Conservation (phyloP, 1,140 invertebrate species). For the Bombus haemorrhoidalis region DNA sequence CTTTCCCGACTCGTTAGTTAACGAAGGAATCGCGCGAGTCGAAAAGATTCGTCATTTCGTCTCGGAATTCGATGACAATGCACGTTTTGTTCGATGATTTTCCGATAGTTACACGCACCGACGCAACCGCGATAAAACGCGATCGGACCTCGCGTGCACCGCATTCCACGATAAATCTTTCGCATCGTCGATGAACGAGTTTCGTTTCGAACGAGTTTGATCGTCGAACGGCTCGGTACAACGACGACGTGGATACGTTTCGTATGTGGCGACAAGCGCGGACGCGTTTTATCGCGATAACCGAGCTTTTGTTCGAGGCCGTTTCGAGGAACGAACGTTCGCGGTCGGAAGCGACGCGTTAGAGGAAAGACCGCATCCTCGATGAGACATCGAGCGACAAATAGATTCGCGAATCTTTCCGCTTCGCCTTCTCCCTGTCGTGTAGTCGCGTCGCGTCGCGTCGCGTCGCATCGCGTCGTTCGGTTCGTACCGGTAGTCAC, state of each 20-base stretch:
- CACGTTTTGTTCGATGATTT: slow-evolving; percentile 57
- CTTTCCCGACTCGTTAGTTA: slow-evolving; percentile 64
- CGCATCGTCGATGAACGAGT: accelerated
- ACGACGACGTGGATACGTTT: too few species aligned
- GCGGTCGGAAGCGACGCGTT: slow-evolving; percentile 47
- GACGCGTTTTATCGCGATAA: slow-evolving; percentile 1
- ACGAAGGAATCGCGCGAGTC: slow-evolving; percentile 51
- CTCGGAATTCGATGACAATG: slow-evolving; percentile 49
- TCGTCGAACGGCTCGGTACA: not conserved
- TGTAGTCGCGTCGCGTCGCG: not conserved
- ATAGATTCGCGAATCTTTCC: slow-evolving; percentile 23
- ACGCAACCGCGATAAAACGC: too few species aligned
- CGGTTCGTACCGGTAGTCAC: too few species aligned
- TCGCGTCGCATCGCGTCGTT: too few species aligned
- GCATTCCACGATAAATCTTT: not conserved
- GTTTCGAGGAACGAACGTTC: slow-evolving; percentile 51
- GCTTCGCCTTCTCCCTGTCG: not conserved
- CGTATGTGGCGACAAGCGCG: too few species aligned
- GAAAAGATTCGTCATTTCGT: slow-evolving; percentile 27
- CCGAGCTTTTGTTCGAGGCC: slow-evolving; percentile 50
- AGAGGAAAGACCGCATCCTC: slow-evolving; percentile 55
- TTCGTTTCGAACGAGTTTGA: not conserved
- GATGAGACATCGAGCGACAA: slow-evolving; percentile 58
- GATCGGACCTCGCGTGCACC: too few species aligned
- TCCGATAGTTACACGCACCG: not conserved